Evolutionary conservation across 2,888 invertebrate species (phyloP), one percentile per base, ranked within the genome.

Genomic region (Pediacus dermestoides): DNA sequence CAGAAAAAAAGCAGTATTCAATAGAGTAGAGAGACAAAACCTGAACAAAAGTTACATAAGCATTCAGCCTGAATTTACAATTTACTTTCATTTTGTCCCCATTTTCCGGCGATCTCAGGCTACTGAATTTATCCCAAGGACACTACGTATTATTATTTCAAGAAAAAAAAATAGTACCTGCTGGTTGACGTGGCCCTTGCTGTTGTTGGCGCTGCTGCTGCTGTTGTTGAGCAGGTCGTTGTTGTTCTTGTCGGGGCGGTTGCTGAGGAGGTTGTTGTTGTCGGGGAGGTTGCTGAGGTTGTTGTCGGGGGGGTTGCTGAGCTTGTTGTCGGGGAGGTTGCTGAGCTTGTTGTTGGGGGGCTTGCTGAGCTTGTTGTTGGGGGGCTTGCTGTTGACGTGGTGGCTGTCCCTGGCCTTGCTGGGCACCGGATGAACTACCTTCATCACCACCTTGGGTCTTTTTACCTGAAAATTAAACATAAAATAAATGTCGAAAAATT

Each of bases 221-320:
- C 6, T 30, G 37, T 23, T 9, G 38, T 10, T 37, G 37, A 28
- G 16, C 34, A 9, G 30, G 22, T 33, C 6, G 34, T 38, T 46
- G 48, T 16, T 31, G 46, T 15, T 31, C 44, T 27, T 30, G 38
- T 35, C 16, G 37, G 38, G 40, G 44, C 18, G 27, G 37, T 26
- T 48, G 44, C 26, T 33, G 46, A 26, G 39, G 37, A 10, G 36
- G 35, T 9, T 23, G 14, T 12, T 31, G 46, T 27, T 30, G 38
- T 35, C 16, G 37, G 38, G 40, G 44, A 22, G 27, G 37, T 26
- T 48, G 44, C 26, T 42, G 46, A 16, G 34, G 42, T 12, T 16
- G 39, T 16, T 35, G 37, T 34, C 9, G 35, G 6, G 6, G 16
- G 2, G 13, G 26, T n/a, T 39, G 39, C 22, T 35, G 40, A 13